These are phyloP conservation scores for Rhinichthys klamathensis DNA, from an alignment of 2,113 vertebrate species.

Conservation along the genomic window DNA sequence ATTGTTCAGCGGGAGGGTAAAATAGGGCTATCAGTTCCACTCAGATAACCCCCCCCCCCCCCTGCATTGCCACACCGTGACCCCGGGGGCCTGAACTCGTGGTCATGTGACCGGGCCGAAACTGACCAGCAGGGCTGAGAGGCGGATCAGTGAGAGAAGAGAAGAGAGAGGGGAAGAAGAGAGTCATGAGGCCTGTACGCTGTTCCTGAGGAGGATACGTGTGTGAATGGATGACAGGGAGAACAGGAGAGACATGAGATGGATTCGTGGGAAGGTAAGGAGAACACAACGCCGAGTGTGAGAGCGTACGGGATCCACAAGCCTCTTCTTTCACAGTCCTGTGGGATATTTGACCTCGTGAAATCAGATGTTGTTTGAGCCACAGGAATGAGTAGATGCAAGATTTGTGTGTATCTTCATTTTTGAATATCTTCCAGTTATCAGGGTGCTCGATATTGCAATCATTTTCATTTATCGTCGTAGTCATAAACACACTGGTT, in stretches of 20 bases:
- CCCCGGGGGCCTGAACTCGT: constrained; percentile 91
- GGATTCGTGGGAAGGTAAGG: constrained; percentile 95
- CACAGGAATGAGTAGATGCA: too few species aligned
- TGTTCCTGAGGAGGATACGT: constrained; percentile 71
- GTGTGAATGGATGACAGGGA: constrained; percentile 84
- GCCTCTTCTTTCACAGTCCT: too few species aligned
- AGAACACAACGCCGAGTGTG: background rate
- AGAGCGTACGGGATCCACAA: too few species aligned
- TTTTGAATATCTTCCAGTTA: too few species aligned
- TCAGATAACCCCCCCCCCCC: constrained; percentile 87
- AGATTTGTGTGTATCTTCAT: too few species aligned
- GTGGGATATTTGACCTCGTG: too few species aligned
- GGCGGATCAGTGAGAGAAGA: constrained; percentile 74
- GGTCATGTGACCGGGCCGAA: constrained; percentile 90
- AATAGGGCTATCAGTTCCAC: constrained; percentile 90
- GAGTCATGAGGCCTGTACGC: constrained; percentile 79
- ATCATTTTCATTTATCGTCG: background rate
- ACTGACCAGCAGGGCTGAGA: constrained; percentile 84
- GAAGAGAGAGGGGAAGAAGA: constrained; percentile 53
- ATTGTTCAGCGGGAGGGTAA: constrained; percentile 78
- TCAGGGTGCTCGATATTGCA: background rate
- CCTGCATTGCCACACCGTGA: constrained; percentile 81
- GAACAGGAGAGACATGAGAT: constrained; percentile 86
- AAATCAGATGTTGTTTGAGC: background rate
- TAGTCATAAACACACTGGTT: background rate